phyloP scores from a whole-genome alignment of 2,797 vertebrate genomes.

The Coregonus ussuriensis region DNA sequence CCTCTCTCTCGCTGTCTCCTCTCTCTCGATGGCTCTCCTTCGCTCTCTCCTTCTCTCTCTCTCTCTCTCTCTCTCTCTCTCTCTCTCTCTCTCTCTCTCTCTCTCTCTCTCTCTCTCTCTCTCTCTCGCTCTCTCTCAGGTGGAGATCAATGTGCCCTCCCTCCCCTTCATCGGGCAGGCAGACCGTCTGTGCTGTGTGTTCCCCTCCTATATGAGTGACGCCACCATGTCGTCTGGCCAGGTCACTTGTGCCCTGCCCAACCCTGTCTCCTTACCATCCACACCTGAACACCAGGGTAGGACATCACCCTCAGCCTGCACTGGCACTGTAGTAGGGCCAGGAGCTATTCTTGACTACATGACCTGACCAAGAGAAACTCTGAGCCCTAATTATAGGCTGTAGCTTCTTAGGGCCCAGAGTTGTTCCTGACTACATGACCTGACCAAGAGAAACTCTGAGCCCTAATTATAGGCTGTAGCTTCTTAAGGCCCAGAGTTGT shows the following conservation, averaged over 20 bases:
- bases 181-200: slow-evolving; percentile 68
- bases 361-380: no score
- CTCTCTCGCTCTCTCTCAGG: slow-evolving; percentile 57
- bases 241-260: slow-evolving; percentile 73
- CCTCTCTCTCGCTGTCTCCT: slow-evolving; percentile 43
- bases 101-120: slow-evolving; percentile 43
- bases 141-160: slow-evolving; percentile 71
- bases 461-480: background rate
- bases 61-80: background rate
- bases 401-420: background rate
- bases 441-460: no score
- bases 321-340: background rate
- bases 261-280: slow-evolving; percentile 70
- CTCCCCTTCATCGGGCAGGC: slow-evolving; percentile 68
- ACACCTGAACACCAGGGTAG: slow-evolving; percentile 85
- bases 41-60: slow-evolving; percentile 6
- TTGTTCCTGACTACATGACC: no score
- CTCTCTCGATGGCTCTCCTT: background rate
- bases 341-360: no score
- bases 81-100: slow-evolving; percentile 26
- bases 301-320: slow-evolving; percentile 5
- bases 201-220: slow-evolving; percentile 50
- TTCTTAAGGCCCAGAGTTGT: background rate
- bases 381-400: background rate
- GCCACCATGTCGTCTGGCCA: slow-evolving; percentile 67